phyloP scores from a whole-genome alignment of 2,888 invertebrate species.

The Gastrophysa polygoni region DNA sequence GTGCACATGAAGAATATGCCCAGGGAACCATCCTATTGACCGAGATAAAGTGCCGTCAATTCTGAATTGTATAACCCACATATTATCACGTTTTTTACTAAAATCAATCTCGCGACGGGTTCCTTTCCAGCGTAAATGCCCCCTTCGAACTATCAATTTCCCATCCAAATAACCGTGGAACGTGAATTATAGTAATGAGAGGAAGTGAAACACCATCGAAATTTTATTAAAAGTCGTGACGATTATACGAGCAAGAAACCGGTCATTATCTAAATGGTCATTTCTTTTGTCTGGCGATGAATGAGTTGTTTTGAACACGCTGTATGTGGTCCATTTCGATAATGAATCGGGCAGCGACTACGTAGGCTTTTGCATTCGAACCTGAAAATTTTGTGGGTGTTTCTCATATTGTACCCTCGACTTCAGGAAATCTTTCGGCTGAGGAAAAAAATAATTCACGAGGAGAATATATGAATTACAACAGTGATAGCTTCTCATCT shows the following conservation, averaged over 20 bases:
- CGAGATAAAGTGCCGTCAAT: background rate
- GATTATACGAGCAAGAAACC: slow-evolving; percentile 37
- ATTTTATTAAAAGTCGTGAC: slow-evolving; percentile 39
- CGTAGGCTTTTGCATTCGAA: slow-evolving; percentile 22
- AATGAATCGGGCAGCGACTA: background rate
- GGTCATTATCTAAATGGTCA: slow-evolving; percentile 47
- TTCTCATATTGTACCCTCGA: too few species aligned
- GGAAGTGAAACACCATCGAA: slow-evolving; percentile 29
- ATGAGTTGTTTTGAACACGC: slow-evolving; percentile 44
- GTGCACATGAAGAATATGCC: too few species aligned
- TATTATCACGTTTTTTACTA: background rate
- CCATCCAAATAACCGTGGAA: background rate
- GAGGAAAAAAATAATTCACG: too few species aligned
- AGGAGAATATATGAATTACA: too few species aligned
- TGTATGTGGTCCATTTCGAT: slow-evolving; percentile 41
- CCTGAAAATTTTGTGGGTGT: background rate
- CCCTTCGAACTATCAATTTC: background rate
- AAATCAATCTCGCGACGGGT: background rate
- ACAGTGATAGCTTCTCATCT: too few species aligned
- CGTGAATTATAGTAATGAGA: background rate
- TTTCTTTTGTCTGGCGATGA: slow-evolving; percentile 42
- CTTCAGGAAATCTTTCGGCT: too few species aligned
- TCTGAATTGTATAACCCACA: background rate
- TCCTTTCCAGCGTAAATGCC: background rate
- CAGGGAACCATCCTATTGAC: background rate